Evolutionary conservation across 2,888 invertebrate species (phyloP).

Genomic region (Hydrotaea cyrtoneurina): DNA sequence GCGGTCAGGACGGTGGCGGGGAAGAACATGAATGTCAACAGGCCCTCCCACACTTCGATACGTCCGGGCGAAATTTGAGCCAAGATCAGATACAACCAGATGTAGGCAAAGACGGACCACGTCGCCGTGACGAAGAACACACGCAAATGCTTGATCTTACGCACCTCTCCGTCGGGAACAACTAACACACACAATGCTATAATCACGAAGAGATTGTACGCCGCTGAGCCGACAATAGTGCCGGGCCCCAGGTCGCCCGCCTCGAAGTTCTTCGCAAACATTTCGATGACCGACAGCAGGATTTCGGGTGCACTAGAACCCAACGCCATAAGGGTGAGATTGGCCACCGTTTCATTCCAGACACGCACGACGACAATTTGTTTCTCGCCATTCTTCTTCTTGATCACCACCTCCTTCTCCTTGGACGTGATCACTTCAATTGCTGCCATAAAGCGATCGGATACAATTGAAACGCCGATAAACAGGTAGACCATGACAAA

Average conservation of each 20-base stretch:
- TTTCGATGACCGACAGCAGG: slow-evolving; percentile 97
- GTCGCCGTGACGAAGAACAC: slow-evolving; percentile 99
- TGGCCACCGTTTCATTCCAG: slow-evolving; percentile 99
- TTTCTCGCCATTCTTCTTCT: slow-evolving; percentile 92
- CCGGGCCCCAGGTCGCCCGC: slow-evolving; percentile 99
- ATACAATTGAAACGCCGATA: slow-evolving; percentile 99
- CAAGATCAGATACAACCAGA: slow-evolving; percentile 98
- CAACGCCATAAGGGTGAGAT: slow-evolving; percentile 98
- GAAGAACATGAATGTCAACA: slow-evolving; percentile 97
- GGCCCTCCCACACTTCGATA: slow-evolving; percentile 98
- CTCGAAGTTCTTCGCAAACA: slow-evolving; percentile 95
- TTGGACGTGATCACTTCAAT: slow-evolving; percentile 99
- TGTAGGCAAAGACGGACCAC: slow-evolving; percentile 99
- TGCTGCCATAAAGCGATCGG: slow-evolving; percentile 99
- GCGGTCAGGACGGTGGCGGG: slow-evolving; percentile 97
- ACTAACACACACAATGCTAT: slow-evolving; percentile 96
- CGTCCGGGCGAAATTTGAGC: slow-evolving; percentile 92
- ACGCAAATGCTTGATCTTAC: slow-evolving; percentile 96
- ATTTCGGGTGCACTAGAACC: slow-evolving; percentile 99
- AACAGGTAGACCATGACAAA: slow-evolving; percentile 94
- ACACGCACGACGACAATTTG: slow-evolving; percentile 95
- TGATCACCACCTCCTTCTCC: slow-evolving; percentile 96
- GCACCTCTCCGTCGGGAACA: slow-evolving; percentile 93
- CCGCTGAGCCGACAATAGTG: slow-evolving; percentile 99
- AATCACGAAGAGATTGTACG: slow-evolving; percentile 98